phyloP scores from a whole-genome alignment of 2,797 vertebrate genomes.

The Huso huso region DNA sequence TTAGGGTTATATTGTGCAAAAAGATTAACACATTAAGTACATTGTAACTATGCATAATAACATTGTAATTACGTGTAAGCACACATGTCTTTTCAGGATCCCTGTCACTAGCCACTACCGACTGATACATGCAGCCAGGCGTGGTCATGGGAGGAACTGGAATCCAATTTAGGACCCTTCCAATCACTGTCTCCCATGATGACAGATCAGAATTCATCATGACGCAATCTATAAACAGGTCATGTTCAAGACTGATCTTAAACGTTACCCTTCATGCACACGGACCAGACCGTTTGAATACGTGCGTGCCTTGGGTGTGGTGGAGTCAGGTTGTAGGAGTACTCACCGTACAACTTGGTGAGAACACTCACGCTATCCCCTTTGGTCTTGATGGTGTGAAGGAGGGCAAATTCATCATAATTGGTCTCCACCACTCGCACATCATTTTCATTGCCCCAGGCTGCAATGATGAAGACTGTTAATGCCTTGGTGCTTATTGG shows the following conservation, averaged over 20 bases:
- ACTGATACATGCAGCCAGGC: too few species aligned
- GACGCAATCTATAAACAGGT: not conserved
- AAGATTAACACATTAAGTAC: too few species aligned
- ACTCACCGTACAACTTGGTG: constrained; percentile 73
- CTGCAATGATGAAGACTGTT: constrained; percentile 36
- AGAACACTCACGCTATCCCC: constrained; percentile 38
- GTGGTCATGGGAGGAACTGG: too few species aligned
- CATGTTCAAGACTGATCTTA: not conserved
- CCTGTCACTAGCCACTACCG: too few species aligned
- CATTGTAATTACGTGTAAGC: too few species aligned
- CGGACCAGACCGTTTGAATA: constrained; percentile 1
- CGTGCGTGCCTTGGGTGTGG: too few species aligned
- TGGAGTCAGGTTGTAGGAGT: too few species aligned
- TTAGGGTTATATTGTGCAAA: too few species aligned
- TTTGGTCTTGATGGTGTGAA: constrained; percentile 54
- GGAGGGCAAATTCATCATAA: constrained; percentile 61
- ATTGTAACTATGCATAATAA: too few species aligned
- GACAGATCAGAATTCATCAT: not conserved
- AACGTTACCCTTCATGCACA: not conserved
- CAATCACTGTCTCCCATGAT: too few species aligned
- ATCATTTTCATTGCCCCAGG: constrained; percentile 50
- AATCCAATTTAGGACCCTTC: too few species aligned
- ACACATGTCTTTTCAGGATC: too few species aligned
- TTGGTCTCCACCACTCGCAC: constrained; percentile 66
- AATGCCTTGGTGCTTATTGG: not conserved